Conservation (phyloP, 2,113 vertebrate species). For the Turdus rufiventris region DNA sequence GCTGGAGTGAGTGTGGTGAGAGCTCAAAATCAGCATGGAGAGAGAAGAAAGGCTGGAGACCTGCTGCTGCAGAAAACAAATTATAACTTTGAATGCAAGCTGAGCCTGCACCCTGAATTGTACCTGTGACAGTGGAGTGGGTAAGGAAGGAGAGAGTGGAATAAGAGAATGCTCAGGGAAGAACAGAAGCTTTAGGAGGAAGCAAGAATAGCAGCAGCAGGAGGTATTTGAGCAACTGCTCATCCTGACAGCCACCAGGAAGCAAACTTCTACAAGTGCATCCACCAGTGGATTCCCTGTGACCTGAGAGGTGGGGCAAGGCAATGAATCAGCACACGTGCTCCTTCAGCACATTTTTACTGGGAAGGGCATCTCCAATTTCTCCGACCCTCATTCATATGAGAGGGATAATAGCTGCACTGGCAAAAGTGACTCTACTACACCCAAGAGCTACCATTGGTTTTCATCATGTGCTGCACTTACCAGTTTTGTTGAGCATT, state of each 20-base stretch:
- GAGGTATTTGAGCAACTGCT: not conserved
- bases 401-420: not conserved
- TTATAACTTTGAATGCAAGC: not conserved
- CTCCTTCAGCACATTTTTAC: not conserved
- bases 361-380: not conserved
- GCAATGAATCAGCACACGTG: not conserved
- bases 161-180: not conserved
- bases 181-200: not conserved
- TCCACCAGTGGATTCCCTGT: not conserved
- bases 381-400: not conserved
- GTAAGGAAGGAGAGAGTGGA: not conserved
- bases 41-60: not conserved
- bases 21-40: not conserved
- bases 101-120: constrained; percentile 4
- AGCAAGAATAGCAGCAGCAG: not conserved
- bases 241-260: not conserved
- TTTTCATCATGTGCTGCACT: not conserved
- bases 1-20: not conserved
- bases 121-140: not conserved
- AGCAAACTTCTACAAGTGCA: not conserved
- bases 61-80: constrained; percentile 17
- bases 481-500: not conserved
- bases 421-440: not conserved
- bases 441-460: not conserved
- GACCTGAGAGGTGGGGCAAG: not conserved